These are phyloP conservation scores for Anguilla pacifica DNA, from an alignment of 2,797 vertebrate genomes.

Conservation along the genomic window DNA sequence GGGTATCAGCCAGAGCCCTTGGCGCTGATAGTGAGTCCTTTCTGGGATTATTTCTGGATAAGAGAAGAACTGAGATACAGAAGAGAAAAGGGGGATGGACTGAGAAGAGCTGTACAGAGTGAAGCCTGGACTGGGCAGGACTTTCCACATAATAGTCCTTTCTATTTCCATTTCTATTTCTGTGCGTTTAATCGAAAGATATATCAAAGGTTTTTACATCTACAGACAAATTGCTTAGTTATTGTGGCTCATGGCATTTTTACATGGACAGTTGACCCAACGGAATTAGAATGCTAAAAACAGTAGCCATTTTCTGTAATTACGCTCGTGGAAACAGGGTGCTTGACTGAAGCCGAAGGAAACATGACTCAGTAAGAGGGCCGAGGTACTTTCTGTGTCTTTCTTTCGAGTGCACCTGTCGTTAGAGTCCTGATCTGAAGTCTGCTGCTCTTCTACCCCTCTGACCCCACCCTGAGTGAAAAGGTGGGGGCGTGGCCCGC, in stretches of 20 bases:
- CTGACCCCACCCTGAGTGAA: background rate
- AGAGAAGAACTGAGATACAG: conserved; percentile 28
- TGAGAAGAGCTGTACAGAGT: background rate
- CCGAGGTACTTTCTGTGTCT: too few species aligned
- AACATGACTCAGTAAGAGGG: too few species aligned
- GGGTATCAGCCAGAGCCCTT: conserved; percentile 4
- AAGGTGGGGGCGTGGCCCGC: background rate
- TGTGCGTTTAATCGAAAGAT: background rate
- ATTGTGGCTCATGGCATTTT: background rate
- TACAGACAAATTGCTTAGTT: too few species aligned
- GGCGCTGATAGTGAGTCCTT: background rate
- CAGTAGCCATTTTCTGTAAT: background rate
- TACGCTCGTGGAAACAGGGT: background rate
- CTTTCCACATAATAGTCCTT: background rate
- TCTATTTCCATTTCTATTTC: background rate
- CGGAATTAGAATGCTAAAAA: background rate
- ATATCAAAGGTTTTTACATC: background rate
- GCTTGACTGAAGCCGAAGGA: background rate
- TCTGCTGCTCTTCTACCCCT: background rate
- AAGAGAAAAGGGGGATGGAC: conserved; percentile 8
- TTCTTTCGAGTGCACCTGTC: too few species aligned
- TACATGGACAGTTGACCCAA: background rate
- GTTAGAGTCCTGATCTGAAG: background rate
- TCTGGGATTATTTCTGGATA: conserved; percentile 44
- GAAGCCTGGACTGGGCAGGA: background rate